A percentile compares a stretch with the other conserved stretches of the same genome.
Evolutionary conservation across 2,797 vertebrate species (phyloP).

Genomic region (Mormyrops boulengeri): DNA sequence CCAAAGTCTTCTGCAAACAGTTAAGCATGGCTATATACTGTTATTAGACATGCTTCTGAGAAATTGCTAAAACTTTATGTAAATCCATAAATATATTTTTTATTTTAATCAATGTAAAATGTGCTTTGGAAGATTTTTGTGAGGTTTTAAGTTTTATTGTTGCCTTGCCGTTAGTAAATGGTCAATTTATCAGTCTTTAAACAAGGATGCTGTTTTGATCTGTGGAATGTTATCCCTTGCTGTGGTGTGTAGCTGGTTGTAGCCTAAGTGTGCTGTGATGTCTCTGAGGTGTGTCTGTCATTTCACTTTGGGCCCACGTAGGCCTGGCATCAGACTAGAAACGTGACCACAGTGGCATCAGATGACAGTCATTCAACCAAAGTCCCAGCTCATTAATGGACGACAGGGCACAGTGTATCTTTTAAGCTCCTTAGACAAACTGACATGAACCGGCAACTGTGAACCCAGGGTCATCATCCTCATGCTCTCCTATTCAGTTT

Average conservation of each 20-base stretch:
- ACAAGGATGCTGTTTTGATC: background rate
- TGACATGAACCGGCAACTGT: constrained; percentile 19
- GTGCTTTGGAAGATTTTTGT: background rate
- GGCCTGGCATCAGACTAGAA: constrained; percentile 21
- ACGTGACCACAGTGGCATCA: constrained; percentile 48
- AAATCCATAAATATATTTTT: background rate
- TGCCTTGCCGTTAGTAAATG: background rate
- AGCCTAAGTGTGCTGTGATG: background rate
- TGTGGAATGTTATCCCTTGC: background rate
- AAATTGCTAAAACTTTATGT: background rate
- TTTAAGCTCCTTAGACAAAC: constrained; percentile 26
- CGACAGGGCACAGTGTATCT: constrained; percentile 31
- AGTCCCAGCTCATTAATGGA: constrained; percentile 32
- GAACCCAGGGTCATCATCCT: background rate
- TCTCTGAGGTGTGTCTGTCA: background rate
- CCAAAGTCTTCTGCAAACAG: background rate
- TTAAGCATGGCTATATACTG: background rate
- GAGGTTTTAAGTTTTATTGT: background rate
- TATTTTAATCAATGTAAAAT: background rate
- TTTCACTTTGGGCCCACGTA: constrained; percentile 18
- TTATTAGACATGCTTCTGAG: background rate
- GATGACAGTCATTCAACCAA: constrained; percentile 41
- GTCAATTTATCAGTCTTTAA: background rate
- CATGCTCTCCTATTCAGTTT: background rate
- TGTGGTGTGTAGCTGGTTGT: background rate